These are phyloP conservation scores for Enhydra lutris DNA, from an alignment of 2,113 vertebrate genomes.

Conservation along the genomic window DNA sequence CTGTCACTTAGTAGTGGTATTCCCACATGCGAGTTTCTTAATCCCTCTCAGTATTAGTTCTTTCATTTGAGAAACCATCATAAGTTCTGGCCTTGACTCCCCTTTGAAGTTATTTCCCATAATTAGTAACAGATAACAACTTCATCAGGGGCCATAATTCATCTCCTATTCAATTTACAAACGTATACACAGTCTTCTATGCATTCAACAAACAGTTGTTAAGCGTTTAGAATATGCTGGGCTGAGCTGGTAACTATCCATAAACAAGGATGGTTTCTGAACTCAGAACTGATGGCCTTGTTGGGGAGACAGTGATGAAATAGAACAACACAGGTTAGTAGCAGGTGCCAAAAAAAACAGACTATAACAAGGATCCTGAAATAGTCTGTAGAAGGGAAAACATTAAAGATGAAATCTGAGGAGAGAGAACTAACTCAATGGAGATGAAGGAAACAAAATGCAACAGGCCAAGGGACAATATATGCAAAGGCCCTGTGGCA, in stretches of 20 bases:
- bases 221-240: background rate
- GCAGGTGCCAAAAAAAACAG: background rate
- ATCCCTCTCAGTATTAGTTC: background rate
- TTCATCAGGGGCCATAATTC: background rate
- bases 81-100: background rate
- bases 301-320: background rate
- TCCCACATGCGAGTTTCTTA: background rate
- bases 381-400: background rate
- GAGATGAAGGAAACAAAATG: background rate
- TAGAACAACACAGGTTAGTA: background rate
- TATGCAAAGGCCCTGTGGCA: background rate
- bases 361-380: background rate
- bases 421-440: background rate
- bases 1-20: background rate
- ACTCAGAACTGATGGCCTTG: background rate
- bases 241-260: background rate
- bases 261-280: background rate
- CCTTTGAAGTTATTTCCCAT: constrained; percentile 7
- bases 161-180: background rate
- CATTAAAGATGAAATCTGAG: background rate
- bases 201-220: background rate
- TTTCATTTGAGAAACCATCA: background rate
- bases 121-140: background rate
- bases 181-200: background rate
- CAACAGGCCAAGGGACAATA: background rate